Percentiles rank a stretch among this genome's conserved stretches.
These are phyloP conservation scores for Poecilia velifera DNA, from an alignment of 2,797 vertebrate genomes.

Conservation along the genomic window DNA sequence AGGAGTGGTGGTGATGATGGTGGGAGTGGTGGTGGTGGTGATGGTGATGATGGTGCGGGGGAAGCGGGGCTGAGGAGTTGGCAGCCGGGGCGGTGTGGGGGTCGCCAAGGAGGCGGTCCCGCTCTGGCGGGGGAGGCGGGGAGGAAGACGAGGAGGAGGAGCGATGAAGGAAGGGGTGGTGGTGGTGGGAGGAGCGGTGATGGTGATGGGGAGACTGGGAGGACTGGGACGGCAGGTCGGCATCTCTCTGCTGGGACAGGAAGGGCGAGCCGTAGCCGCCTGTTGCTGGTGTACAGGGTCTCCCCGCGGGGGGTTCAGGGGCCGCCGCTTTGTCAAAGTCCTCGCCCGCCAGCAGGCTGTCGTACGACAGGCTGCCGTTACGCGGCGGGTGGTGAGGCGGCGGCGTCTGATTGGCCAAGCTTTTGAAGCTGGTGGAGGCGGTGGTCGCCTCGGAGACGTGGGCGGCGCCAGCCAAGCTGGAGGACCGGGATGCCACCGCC, in stretches of 20 bases:
- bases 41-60: conserved; percentile 81
- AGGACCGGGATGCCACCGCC: conserved; percentile 85
- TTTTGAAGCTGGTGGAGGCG: conserved; percentile 93
- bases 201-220: conserved; percentile 66
- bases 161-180: conserved; percentile 62
- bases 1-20: conserved; percentile 66
- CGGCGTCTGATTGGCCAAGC: conserved; percentile 91
- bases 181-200: conserved; percentile 62
- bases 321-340: conserved; percentile 82
- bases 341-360: conserved; percentile 80
- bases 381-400: conserved; percentile 75
- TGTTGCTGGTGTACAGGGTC: conserved; percentile 64
- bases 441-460: conserved; percentile 84
- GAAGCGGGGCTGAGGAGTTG: conserved; percentile 48
- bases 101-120: conserved; percentile 82
- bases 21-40: conserved; percentile 71
- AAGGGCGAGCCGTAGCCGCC: conserved; percentile 88
- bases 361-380: conserved; percentile 88
- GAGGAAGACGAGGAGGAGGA: conserved; percentile 70
- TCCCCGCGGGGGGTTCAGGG: conserved; percentile 63
- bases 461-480: conserved; percentile 79
- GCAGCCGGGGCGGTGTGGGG: conserved; percentile 44
- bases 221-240: conserved; percentile 80
- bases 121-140: conserved; percentile 63
- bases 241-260: conserved; percentile 87